Base-by-base conservation (phyloP, 2,113 vertebrate genomes). In the Gnathonemus echidnorhynchus region DNA sequence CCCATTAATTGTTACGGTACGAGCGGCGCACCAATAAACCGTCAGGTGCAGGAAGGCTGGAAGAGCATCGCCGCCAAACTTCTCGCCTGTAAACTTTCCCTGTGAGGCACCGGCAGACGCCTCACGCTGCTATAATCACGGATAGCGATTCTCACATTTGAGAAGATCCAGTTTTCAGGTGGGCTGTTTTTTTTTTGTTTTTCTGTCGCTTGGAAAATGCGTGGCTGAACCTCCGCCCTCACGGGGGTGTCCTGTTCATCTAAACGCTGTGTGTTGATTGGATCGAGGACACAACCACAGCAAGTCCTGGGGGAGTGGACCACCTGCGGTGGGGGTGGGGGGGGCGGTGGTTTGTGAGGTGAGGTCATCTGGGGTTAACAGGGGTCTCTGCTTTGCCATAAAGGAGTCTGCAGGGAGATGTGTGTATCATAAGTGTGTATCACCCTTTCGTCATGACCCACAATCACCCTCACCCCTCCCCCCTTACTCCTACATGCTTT, bases 1-100 rank as follows among this genome's bases (percentile, higher is more conserved):
- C 94, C 94, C 35, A 93, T 93, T 93, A 94, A 39, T 24, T 50
- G 70, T 52, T 19, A 95, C 92, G 93, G 94, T 93, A 95, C 95
- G 94, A 94, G 95, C 95, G 95, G 94, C 93, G 93, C 19, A 24
- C 19, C 83, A 1, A 6, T 84, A 46, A 46, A 8, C 42, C 7
- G 2, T 24, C 39, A n/a, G 13, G 6, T 11, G 94, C 93, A 94
- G 93, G 94, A 93, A 93, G 93, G 94, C 92, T 92, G 93, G 92
- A 95, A 15, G 70, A 52, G 27, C n/a, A 19, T 66, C 21, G 17
- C n/a, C 27, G 31, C 9, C 10, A 92, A 92, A 92, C 93, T 93
- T 90, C 93, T 92, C 83, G 92, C 95, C 53, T 94, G 5, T 85
- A 80, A 46, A 90, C 91, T 89, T 90, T 90, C 92, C 93, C 92